Evolutionary conservation across 1,140 invertebrate species (phyloP).

Genomic region (Lasioglossum baleicum): DNA sequence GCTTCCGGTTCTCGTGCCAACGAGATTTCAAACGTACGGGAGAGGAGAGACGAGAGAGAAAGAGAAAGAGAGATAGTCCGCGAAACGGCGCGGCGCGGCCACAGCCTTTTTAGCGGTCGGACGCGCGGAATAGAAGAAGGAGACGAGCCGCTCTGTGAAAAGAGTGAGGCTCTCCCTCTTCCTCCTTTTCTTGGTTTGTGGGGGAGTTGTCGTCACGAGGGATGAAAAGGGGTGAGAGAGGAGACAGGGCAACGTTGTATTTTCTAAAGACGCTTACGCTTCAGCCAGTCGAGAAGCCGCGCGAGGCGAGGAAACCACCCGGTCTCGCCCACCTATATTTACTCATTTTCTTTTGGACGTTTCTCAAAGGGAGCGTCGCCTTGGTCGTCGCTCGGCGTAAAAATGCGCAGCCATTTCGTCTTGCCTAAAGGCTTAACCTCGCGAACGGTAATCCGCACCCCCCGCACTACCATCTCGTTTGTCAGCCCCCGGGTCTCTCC

Average conservation of each 20-base stretch:
- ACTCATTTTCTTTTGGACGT: conserved; percentile 62
- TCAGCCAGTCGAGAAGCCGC: conserved; percentile 56
- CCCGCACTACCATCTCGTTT: conserved; percentile 18
- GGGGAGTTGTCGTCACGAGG: conserved; percentile 12
- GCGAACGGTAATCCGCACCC: conserved; percentile 39
- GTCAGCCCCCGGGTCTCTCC: not conserved
- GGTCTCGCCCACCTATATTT: conserved; percentile 54
- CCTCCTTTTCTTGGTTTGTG: not conserved
- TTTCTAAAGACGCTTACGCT: conserved; percentile 64
- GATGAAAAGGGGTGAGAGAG: not conserved
- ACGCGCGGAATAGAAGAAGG: not conserved
- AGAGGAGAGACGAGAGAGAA: conserved; percentile 8
- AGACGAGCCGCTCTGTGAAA: conserved; percentile 42
- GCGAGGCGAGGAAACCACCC: conserved; percentile 27
- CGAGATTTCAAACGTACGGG: conserved; percentile 46
- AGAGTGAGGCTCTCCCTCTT: conserved; percentile 1
- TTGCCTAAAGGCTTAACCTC: conserved; percentile 58
- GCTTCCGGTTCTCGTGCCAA: conserved; percentile 45
- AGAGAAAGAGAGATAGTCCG: too few species aligned
- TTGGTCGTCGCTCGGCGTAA: conserved; percentile 55
- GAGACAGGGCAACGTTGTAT: conserved; percentile 34
- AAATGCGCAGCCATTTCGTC: conserved; percentile 60
- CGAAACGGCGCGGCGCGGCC: conserved; percentile 4
- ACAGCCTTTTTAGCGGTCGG: conserved; percentile 47
- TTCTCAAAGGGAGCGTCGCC: conserved; percentile 57